Base-by-base conservation (phyloP, 2,113 vertebrate species). In the Phainopepla nitens region DNA sequence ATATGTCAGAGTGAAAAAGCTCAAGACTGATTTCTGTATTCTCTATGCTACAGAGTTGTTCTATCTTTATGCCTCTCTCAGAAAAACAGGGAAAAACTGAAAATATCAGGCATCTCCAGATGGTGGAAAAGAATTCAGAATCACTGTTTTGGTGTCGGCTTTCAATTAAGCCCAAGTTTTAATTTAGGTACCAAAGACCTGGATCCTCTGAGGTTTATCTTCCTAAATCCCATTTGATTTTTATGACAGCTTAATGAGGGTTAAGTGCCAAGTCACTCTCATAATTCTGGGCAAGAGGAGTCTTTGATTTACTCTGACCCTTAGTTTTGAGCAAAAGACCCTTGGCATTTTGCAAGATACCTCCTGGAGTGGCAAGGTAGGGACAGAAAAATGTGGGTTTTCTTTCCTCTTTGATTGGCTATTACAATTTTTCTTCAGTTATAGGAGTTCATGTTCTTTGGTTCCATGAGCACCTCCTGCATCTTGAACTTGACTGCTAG, bases 11-110 rank as follows among this genome's bases (percentile, higher is more conserved):
- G 57, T 39, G 60, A 62, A 94, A 85, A 84, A 82, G 78, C 81
- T 89, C 57, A 60, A 90, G 61, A 61, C 70, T 82, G 61, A 85
- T 94, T 93, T 95, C 90, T 82, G 88, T 91, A 80, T 76, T 87
- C 31, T n/a, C 66, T 49, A 0, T 87, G 61, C 73, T 76, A 75
- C 53, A 76, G 61, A 64, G 57, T 25, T 91, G 31, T 83, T 95
- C 92, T 93, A 82, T 95, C 78, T 93, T 94, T 93, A 41, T 45
- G 66, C 7, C 36, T 53, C n/a, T 84, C 61, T n/a, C 61, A 87
- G 78, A 90, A 94, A 91, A 95, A 58, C 57, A 93, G 57, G 49
- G 58, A 45, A 90, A 90, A 87, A 61, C 71, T 80, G 84, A 72
- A 93, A 92, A 65, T 47, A 70, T 50, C 82, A 94, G 49, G 45